Conservation (phyloP, 2,888 invertebrate species). For the Gymnoscelis rufifasciata region DNA sequence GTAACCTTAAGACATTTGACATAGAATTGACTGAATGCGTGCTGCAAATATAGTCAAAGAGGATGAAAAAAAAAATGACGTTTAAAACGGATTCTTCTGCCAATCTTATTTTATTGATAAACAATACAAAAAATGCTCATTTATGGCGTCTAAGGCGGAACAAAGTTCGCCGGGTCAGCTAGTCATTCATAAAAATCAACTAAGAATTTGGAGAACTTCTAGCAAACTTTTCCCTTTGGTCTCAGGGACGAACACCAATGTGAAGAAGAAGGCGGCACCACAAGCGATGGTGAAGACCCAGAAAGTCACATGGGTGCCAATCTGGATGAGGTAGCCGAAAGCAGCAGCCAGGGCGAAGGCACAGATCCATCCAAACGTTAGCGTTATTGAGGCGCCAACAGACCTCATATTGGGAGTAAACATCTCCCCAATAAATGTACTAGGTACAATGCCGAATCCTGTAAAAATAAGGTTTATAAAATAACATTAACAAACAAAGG, state of each 20-base stretch:
- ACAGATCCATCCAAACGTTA: neutral
- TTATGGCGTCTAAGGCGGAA: no score
- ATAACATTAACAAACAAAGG: no score
- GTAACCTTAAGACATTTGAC: no score
- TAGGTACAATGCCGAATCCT: neutral
- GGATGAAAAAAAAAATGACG: no score
- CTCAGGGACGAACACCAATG: conserved; percentile 58
- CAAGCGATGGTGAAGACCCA: conserved; percentile 14
- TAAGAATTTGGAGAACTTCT: neutral
- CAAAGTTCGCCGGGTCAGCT: no score
- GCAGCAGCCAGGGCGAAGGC: conserved; percentile 8
- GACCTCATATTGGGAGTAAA: neutral
- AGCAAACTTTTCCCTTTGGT: conserved; percentile 84
- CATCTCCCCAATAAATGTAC: neutral
- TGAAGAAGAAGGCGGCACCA: conserved; percentile 15
- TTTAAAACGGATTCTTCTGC: no score
- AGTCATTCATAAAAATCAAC: no score
- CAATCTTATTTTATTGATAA: no score
- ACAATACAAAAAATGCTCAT: no score
- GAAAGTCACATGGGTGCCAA: conserved; percentile 17
- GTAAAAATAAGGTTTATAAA: neutral
- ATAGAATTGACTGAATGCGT: no score
- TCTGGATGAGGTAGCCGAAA: neutral
- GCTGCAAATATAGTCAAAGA: no score
- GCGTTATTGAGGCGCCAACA: conserved; percentile 5